Evolutionary conservation across 1,140 invertebrate genomes (phyloP).

Genomic region (Bombus huntii): DNA sequence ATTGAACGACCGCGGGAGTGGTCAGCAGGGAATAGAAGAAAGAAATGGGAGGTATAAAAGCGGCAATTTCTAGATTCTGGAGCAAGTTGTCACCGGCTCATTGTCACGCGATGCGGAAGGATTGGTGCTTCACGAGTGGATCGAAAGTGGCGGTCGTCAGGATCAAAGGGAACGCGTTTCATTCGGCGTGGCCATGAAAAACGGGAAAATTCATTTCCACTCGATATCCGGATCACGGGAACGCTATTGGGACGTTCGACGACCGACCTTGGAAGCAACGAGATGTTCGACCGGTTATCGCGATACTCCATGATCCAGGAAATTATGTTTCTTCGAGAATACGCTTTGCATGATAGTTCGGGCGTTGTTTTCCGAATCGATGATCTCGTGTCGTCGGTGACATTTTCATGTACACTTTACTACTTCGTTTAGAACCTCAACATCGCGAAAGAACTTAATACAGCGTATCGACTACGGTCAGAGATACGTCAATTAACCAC

Average conservation of each 20-base stretch:
- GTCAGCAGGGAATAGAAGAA: slow-evolving; percentile 1
- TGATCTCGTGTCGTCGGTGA: not conserved
- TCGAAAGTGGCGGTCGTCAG: slow-evolving; percentile 43
- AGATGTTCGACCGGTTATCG: slow-evolving; percentile 23
- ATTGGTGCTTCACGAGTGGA: slow-evolving; percentile 37
- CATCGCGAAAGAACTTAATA: not conserved
- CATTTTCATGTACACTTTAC: not conserved
- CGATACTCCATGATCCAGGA: slow-evolving; percentile 22
- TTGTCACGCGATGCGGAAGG: slow-evolving; percentile 49
- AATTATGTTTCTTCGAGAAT: slow-evolving; percentile 18
- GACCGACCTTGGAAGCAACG: slow-evolving; percentile 34
- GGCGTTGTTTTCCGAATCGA: not conserved
- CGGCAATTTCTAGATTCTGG: not conserved
- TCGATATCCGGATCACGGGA: slow-evolving; percentile 53
- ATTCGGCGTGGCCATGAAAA: slow-evolving; percentile 41
- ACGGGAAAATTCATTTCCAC: slow-evolving; percentile 65
- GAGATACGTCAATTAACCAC: fast-evolving
- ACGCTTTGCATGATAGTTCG: not conserved
- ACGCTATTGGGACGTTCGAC: not conserved
- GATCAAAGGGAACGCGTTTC: slow-evolving; percentile 55
- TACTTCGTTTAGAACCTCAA: not conserved
- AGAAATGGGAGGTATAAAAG: not conserved
- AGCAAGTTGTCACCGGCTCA: not conserved
- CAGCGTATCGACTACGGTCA: too few relatives aligned
- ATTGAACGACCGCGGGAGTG: not conserved